Base-by-base conservation (phyloP, 1,140 invertebrate genomes). In the Lasioglossum albipes region DNA sequence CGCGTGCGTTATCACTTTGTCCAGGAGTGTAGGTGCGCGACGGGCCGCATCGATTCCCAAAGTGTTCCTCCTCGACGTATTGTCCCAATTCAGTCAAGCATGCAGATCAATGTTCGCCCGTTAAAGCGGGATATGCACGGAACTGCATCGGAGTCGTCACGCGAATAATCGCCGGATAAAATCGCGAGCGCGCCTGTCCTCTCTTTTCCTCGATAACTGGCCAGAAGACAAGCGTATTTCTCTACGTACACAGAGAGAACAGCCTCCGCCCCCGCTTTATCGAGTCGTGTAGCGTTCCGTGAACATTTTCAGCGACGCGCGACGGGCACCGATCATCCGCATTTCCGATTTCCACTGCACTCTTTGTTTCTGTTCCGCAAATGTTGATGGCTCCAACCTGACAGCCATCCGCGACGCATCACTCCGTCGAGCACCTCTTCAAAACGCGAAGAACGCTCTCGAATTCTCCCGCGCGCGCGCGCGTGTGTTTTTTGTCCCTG, bases 1-100 rank as follows among this genome's bases (percentile, higher is more conserved):
- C 27, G 27, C 27, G 27, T 27, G 27, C 1, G 27, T 27, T 36
- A 36, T 36, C 36, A 5, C 36, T 36, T 36, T 36, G 36, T 36
- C 1, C 3, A 36, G 36, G 27, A 27, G 27, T 27, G 27, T 36
- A 36, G 31, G 42, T 4, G 45, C n/a, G 13, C 9, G 52, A 42
- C n/a, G n/a, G n/a, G 20, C 13, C 52, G 16, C 10, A 20, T 75
- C 41, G 73, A 41, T 66, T 57, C 31, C 27, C 62, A 66, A 75
- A 75, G 73, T 66, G 73, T 66, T 61, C 52, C 22, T 41, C 61
- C 42, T 61, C 65, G 57, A 22, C 22, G 42, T 22, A 77, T 77
- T 77, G 65, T 77, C n/a, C 75, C 66, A 62, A 77, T 79, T 65
- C 69, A 31, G 72, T 73, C 76, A 65, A 10, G 16, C 59, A 42